Base-by-base conservation (phyloP, 2,797 vertebrate species). In the Hydrocynus forskahlii region DNA sequence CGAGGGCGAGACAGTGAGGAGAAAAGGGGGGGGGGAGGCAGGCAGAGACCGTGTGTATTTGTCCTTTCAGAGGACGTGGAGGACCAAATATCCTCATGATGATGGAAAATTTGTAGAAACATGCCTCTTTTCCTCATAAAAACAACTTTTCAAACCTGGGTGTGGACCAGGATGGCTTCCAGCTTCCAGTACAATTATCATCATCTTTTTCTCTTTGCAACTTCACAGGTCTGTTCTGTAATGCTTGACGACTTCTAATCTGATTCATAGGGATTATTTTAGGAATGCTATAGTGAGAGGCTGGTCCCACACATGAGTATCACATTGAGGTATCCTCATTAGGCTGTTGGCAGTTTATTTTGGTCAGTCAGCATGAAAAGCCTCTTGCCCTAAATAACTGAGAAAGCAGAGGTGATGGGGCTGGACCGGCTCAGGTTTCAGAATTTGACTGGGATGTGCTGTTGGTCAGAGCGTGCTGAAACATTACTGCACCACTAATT, bases 311-410 rank as follows among this genome's bases (percentile, higher is more conserved):
- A 57, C 14, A 40, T 43, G 21, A n/a, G 10, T 7, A 16, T 78
- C 19, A 16, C 25, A 10, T 7, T 45, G 43, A 45, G 43, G 43
- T 7, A 54, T 10, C 45, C 69, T 23, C 21, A 14, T 23, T 69
- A 25, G 63, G 79, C 40, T 67, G 75, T 8, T 29, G 35, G 0
- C 14, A 21, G 29, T 74, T 71, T 83, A 75, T 85, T 83, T 85
- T 70, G 45, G 75, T 66, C 35, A 1, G 21, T 62, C 59, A 35
- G 40, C 7, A 16, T 48, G 50, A 25, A 23, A n/a, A 79, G n/a
- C 14, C 10, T 57, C 45, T 40, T n/a, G 6, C 13, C 78, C 59
- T 23, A n/a, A 72, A 79, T 79, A 79, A 79, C 69, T 29, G 48
- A 29, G 60, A 55, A 73, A 66, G 40, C 35, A 72, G 14, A 17